These are phyloP conservation scores for Siniperca knerii DNA, from an alignment of 2,113 vertebrate genomes.

Conservation along the genomic window DNA sequence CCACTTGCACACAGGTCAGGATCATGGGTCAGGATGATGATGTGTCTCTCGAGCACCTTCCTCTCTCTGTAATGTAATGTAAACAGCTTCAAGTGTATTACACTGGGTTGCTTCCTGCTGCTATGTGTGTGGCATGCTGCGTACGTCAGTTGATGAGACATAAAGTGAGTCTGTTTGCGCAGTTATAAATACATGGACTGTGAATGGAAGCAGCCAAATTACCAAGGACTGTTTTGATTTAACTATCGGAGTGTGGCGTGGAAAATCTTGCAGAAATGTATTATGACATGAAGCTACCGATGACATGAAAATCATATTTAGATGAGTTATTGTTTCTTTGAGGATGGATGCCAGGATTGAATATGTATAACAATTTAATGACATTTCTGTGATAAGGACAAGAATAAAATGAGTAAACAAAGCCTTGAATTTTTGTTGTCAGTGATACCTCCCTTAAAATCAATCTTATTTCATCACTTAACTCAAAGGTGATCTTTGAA, in stretches of 20 bases:
- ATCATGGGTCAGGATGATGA: constrained; percentile 72
- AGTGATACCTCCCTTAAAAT: neutral
- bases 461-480: neutral
- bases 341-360: constrained; percentile 31
- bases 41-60: constrained; percentile 75
- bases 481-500: neutral
- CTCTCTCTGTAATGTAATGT: constrained; percentile 66
- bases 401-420: neutral
- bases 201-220: constrained; percentile 73
- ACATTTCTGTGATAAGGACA: neutral
- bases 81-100: constrained; percentile 78
- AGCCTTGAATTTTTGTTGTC: neutral
- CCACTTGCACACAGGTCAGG: constrained; percentile 74
- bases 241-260: constrained; percentile 61
- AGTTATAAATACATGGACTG: constrained; percentile 76
- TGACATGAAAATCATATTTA: constrained; percentile 72
- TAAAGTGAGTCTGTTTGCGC: constrained; percentile 72
- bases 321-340: constrained; percentile 51
- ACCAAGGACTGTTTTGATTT: constrained; percentile 76
- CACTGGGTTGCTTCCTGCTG: constrained; percentile 77
- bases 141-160: constrained; percentile 80
- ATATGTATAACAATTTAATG: constrained; percentile 1
- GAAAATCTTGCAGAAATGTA: constrained; percentile 67
- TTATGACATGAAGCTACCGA: constrained; percentile 64
- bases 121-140: constrained; percentile 79